A percentile compares a stretch with the other conserved stretches of the same genome.
Evolutionary conservation across 2,113 vertebrate species (phyloP).

Genomic region (Dicaeum eximium): DNA sequence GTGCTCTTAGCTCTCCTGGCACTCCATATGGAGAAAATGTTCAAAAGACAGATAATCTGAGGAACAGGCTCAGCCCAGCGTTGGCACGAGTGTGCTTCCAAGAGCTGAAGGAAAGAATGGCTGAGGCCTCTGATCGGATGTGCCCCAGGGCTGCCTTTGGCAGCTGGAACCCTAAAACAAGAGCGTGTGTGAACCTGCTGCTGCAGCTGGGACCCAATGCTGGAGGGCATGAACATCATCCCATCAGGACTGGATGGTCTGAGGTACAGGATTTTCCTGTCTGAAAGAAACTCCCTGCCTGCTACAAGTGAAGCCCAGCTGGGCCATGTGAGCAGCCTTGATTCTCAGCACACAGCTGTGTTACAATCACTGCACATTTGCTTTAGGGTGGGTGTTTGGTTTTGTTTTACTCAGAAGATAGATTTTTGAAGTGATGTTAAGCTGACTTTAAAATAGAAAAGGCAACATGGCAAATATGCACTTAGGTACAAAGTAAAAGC

Average conservation of each 20-base stretch:
- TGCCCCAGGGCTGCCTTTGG: background rate
- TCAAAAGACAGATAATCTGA: background rate
- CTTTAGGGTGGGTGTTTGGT: background rate
- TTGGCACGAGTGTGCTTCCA: rapidly evolving
- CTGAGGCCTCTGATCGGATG: rapidly evolving
- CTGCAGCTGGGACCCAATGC: background rate
- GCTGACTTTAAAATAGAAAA: background rate
- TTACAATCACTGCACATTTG: background rate
- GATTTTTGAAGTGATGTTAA: background rate
- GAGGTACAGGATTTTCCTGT: background rate
- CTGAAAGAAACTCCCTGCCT: background rate
- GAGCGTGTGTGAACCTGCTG: background rate
- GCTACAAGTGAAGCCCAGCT: background rate
- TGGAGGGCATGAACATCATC: background rate
- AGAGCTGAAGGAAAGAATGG: background rate
- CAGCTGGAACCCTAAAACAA: background rate
- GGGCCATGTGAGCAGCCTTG: background rate
- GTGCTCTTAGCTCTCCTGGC: background rate
- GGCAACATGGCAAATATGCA: background rate
- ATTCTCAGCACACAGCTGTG: background rate
- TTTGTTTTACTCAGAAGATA: background rate
- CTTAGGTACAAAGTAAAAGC: background rate
- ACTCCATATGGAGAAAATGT: background rate
- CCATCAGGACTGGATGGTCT: background rate
- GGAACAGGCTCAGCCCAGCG: background rate